Base-by-base conservation (phyloP, 2,797 vertebrate genomes). In the Phrynocephalus guinanensis region DNA sequence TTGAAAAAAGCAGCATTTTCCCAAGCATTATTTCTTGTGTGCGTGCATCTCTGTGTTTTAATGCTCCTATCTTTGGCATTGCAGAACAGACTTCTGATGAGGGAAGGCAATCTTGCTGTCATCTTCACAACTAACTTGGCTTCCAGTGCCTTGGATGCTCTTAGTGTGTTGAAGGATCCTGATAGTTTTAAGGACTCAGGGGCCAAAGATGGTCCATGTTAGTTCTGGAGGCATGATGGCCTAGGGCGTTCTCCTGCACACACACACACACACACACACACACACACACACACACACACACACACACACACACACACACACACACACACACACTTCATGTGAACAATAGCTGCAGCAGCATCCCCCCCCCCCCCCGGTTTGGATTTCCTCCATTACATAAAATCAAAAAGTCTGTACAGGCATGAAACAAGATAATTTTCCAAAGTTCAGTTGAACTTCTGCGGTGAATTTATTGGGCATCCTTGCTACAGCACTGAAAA, bases 341-440 rank as follows among this genome's bases (percentile, higher is more conserved):
- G 52, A 56, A 56, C 52, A 56, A 56, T 56, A 20, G 16, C 33
- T 6, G 33, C 72, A 60, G 50, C n/a, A 60, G 60, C 28, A n/a
- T 56, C 60, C 13, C 52, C 52, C 52, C 60, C 60, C 73, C 52
- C 16, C 26, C 50, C 33, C 26, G 3, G 33, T 44, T 44, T 6
- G 20, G 18, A 50, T 85, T 84, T 77, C 66, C 13, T 11, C 56
- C 56, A 3, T 66, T 68, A 48, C 22, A 6, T 44, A 26, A 85
- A 85, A 85, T 85, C 44, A 78, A 79, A 79, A 68, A 44, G 50
- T 7, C 28, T 33, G n/a, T 26, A 56, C 48, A 86, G 30, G 76
- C 84, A 86, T 70, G 76, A 79, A 68, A 86, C 70, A 38, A 79
- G 66, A 70, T 70, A 70, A 70, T 79, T 86, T 79, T 33, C n/a